Evolutionary conservation across 1,140 invertebrate species (phyloP).

Genomic region (Physella acuta): DNA sequence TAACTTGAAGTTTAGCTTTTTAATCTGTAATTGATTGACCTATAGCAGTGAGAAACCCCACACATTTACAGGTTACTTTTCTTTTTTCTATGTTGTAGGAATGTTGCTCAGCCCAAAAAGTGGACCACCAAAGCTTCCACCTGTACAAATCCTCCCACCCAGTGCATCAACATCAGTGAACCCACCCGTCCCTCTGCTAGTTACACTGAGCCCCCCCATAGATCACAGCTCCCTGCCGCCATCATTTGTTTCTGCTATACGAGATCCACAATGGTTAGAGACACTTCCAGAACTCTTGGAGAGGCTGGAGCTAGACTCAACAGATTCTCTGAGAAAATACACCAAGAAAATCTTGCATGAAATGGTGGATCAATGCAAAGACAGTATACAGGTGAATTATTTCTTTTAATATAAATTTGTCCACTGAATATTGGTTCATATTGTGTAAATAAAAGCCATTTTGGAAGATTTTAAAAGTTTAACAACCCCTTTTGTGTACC

Average conservation of each 20-base stretch:
- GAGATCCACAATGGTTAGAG: constrained; percentile 9
- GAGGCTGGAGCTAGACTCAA: constrained; percentile 14
- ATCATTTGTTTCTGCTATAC: constrained; percentile 12
- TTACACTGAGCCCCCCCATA: constrained; percentile 27
- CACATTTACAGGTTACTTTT: too few relatives aligned
- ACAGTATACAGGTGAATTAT: constrained; percentile 21
- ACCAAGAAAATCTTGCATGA: constrained; percentile 25
- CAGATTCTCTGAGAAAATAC: constrained; percentile 24
- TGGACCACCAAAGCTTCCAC: constrained; percentile 34
- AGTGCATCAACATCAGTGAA: constrained; percentile 32
- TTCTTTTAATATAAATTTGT: neutral
- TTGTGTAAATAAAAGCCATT: neutral
- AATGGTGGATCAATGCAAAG: constrained; percentile 15
- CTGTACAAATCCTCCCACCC: constrained; percentile 39
- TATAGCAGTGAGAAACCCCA: too few relatives aligned
- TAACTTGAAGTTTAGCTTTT: too few relatives aligned
- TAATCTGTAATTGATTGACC: too few relatives aligned
- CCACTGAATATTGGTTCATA: neutral
- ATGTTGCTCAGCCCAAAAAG: constrained; percentile 32
- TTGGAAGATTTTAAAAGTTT: neutral
- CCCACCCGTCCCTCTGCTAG: constrained; percentile 38
- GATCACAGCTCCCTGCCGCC: constrained; percentile 20
- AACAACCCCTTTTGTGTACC: too few relatives aligned
- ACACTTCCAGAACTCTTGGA: constrained; percentile 24
- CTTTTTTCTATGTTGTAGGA: constrained; percentile 18